Base-by-base conservation (phyloP, 2,888 invertebrate genomes). In the Ethmia dodecea region DNA sequence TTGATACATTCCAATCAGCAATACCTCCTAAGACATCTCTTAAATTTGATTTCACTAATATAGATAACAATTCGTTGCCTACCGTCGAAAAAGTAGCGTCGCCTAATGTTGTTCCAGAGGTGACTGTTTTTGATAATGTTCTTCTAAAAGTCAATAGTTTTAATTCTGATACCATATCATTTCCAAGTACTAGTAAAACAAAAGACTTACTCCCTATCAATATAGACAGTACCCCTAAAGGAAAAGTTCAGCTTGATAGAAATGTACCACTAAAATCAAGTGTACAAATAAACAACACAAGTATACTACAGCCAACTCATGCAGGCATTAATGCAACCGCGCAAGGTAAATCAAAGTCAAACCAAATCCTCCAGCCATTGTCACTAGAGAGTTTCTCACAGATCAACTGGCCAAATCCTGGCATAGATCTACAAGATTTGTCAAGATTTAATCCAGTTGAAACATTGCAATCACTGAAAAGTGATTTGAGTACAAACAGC, bases 341-440 rank as follows among this genome's bases (percentile, higher is more conserved):
- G 35, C 65, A 62, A 38, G 61, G 29, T 43, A 70, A 71, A 42
- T 66, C 71, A 42, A 74, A 70, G 38, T 50, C 67, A 18, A 63
- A 60, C n/a, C 87, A 87, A 69, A 87, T 87, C 51, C 52, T 87
- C 35, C 83, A 87, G 46, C 87, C 87, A 0, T 49, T 86, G 15
- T 81, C 86, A 5, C 53, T 87, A 45, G 87, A 87, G 51, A 78
- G 84, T 45, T 86, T 74, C 52, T 86, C 88, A 1, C 83, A 88
- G 60, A 90, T 90, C 28, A 89, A 89, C 55, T 90, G 90, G 90
- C 90, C 90, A 3, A 88, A 89, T 56, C 90, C 90, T 9, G 90
- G 90, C 13, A 76, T 86, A 47, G 77, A 86, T 49, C 65, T 86
- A 34, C 86, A 86, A 51, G 86, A 87, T 55, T 61, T 87, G 3